Conservation (phyloP, 1,140 invertebrate genomes). For the Leptoteleia sp. region DNA sequence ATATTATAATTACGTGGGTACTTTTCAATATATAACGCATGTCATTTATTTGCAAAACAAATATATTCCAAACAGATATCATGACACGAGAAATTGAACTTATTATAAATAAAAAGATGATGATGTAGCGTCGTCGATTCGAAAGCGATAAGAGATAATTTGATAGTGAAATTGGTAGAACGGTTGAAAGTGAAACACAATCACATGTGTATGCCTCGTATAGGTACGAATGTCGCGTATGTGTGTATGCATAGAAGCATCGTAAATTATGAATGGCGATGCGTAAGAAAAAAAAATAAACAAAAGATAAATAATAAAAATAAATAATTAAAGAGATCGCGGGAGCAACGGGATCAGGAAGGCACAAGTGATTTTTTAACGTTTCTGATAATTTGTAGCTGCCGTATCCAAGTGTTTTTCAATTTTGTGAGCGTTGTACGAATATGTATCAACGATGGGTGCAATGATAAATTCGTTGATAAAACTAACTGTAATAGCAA, state of each 20-base stretch:
- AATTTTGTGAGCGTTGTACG: conserved; percentile 72
- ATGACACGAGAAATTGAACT: conserved; percentile 40
- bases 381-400: conserved; percentile 80
- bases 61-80: conserved; percentile 60
- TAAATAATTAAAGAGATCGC: conserved; percentile 4
- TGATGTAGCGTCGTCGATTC: conserved; percentile 49
- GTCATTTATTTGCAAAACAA: conserved; percentile 16
- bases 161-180: conserved; percentile 54
- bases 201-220: conserved; percentile 49
- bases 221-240: conserved; percentile 38
- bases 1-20: conserved; percentile 19
- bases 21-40: conserved; percentile 11
- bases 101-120: conserved; percentile 38
- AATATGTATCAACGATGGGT: conserved; percentile 68
- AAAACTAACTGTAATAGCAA: conserved; percentile 49
- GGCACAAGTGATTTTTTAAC: conserved; percentile 80
- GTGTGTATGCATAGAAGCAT: conserved; percentile 57
- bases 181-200: conserved; percentile 42
- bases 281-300: conserved; percentile 54
- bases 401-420: conserved; percentile 75
- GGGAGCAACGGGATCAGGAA: conserved; percentile 65
- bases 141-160: conserved; percentile 36
- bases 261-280: conserved; percentile 38
- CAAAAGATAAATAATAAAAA: neutral
- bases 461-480: conserved; percentile 64